Percentiles rank a stretch among this genome's conserved stretches.
phyloP scores from a whole-genome alignment of 2,888 invertebrate species.

The Cantharis lateralis region DNA sequence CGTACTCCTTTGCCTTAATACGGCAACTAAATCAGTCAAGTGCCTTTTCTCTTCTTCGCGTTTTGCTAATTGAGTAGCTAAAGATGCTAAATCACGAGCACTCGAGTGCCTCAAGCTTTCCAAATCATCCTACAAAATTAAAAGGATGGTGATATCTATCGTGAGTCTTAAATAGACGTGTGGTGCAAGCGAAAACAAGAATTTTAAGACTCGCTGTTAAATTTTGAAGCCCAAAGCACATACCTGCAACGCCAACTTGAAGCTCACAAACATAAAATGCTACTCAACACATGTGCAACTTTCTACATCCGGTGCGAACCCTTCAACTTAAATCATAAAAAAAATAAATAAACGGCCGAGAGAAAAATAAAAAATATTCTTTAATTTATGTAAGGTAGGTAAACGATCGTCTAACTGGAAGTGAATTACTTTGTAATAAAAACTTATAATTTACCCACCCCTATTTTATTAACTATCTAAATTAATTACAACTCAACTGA shows the following conservation, averaged over 20 bases:
- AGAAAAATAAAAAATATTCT: background rate
- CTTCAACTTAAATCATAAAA: background rate
- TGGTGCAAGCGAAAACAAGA: slow-evolving; percentile 1
- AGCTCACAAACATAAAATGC: slow-evolving; percentile 45
- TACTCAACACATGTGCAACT: slow-evolving; percentile 25
- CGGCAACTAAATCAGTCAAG: slow-evolving; percentile 66
- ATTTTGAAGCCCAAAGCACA: slow-evolving; percentile 49
- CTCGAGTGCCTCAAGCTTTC: slow-evolving; percentile 76
- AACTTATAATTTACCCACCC: too few relatives aligned
- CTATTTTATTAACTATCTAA: too few relatives aligned
- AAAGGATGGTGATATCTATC: slow-evolving; percentile 7
- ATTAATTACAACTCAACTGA: too few relatives aligned
- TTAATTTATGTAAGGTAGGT: background rate
- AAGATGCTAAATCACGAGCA: slow-evolving; percentile 70
- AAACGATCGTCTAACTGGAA: background rate
- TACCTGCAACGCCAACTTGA: slow-evolving; percentile 51
- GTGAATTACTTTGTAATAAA: too few relatives aligned
- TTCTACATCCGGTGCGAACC: slow-evolving; percentile 21
- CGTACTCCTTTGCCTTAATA: slow-evolving; percentile 58
- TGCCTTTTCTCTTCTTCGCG: slow-evolving; percentile 78
- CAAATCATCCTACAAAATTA: slow-evolving; percentile 71
- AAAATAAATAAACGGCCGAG: slow-evolving; percentile 2
- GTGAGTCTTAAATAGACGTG: slow-evolving; percentile 17
- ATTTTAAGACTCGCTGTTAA: slow-evolving; percentile 28
- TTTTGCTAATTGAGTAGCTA: slow-evolving; percentile 71